A percentile compares a stretch with the other conserved stretches of the same genome.
Evolutionary conservation across 2,888 invertebrate species (phyloP).

Genomic region (Meteorus cinctellus): DNA sequence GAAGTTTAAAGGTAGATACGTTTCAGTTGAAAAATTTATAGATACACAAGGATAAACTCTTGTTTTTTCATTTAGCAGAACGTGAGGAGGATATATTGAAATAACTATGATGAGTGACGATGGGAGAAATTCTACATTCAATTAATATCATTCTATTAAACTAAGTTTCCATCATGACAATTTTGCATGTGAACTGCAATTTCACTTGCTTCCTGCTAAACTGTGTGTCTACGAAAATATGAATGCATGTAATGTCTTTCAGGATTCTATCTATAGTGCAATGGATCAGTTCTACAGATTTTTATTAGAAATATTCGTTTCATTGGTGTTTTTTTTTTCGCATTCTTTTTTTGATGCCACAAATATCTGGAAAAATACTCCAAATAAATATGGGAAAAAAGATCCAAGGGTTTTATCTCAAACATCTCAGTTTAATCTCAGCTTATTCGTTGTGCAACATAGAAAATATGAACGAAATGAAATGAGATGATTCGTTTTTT

Average conservation of each 20-base stretch:
- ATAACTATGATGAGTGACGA: not conserved
- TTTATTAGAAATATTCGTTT: not conserved
- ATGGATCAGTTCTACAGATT: not conserved
- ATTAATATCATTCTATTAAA: not conserved
- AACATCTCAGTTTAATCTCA: not conserved
- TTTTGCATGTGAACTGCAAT: conserved; percentile 27
- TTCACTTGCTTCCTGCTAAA: not conserved
- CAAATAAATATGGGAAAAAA: not conserved
- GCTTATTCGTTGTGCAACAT: not conserved
- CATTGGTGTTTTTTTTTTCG: not conserved
- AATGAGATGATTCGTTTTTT: not conserved
- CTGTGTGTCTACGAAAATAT: conserved; percentile 5
- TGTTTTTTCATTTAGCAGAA: no score
- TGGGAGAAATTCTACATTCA: not conserved
- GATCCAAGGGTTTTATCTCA: not conserved
- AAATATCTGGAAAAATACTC: not conserved
- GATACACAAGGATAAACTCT: not conserved
- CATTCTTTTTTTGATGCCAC: not conserved
- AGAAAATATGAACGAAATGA: not conserved
- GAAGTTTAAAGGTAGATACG: not conserved
- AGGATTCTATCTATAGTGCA: not conserved
- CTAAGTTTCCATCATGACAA: conserved; percentile 8
- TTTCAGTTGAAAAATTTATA: not conserved
- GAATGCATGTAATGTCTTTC: not conserved
- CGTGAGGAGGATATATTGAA: no score